Evolutionary conservation across 2,888 invertebrate genomes (phyloP).

Genomic region (Byasa hedistus): DNA sequence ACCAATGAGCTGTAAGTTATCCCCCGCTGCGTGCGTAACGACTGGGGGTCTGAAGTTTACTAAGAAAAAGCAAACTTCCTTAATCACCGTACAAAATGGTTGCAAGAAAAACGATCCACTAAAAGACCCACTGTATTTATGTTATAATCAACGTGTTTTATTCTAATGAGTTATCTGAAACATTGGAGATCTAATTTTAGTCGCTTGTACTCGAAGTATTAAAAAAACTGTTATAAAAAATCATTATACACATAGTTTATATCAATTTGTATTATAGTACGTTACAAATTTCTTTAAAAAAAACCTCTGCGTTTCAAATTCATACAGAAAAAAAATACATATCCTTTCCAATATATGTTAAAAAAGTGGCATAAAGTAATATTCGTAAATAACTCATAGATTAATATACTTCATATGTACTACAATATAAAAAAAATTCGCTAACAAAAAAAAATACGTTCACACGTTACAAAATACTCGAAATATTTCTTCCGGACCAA

Average conservation of each 20-base stretch:
- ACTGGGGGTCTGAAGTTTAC: slow-evolving; percentile 31
- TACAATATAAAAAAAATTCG: not conserved
- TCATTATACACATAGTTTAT: too few species aligned
- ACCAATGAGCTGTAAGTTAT: slow-evolving; percentile 68
- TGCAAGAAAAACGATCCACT: slow-evolving; percentile 32
- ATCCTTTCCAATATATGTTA: too few species aligned
- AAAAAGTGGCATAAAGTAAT: too few species aligned
- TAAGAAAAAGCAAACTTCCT: slow-evolving; percentile 34
- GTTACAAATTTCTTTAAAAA: too few species aligned
- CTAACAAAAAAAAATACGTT: not conserved
- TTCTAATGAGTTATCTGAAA: not conserved
- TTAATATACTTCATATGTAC: too few species aligned
- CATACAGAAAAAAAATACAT: too few species aligned
- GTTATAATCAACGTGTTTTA: not conserved
- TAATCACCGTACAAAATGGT: slow-evolving; percentile 36
- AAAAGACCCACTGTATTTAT: slow-evolving; percentile 21
- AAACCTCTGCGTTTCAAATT: too few species aligned
- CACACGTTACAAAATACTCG: not conserved
- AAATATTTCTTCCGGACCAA: slow-evolving; percentile 32
- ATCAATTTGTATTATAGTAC: too few species aligned
- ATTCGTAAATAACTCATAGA: too few species aligned
- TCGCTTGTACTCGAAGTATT: too few species aligned
- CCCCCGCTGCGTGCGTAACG: slow-evolving; percentile 55
- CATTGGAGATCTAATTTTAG: too few species aligned
- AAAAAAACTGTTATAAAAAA: too few species aligned